Evolutionary conservation across 1,140 invertebrate species (phyloP).

Genomic region (Drosophila repleta): DNA sequence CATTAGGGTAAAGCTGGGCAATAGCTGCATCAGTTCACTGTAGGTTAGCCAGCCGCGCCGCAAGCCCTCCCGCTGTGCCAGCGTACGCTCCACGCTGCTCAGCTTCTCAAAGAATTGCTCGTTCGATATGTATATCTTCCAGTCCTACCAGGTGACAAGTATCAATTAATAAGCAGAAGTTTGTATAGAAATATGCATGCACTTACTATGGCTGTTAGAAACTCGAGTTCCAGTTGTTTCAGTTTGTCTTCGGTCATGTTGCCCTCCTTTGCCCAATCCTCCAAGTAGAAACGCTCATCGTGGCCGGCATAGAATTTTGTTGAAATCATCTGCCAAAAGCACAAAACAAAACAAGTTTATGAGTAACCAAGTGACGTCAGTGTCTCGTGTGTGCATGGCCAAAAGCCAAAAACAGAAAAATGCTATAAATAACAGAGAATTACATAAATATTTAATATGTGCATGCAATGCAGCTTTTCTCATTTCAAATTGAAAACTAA

Average conservation of each 20-base stretch:
- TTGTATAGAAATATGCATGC: slow-evolving; percentile 1
- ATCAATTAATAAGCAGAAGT: slow-evolving; percentile 4
- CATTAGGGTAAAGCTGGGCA: slow-evolving; percentile 85
- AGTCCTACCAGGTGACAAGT: slow-evolving; percentile 87
- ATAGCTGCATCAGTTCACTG: slow-evolving; percentile 89
- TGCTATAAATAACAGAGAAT: slow-evolving; percentile 8
- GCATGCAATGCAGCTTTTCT: not conserved
- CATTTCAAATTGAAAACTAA: no score
- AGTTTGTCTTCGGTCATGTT: slow-evolving; percentile 90
- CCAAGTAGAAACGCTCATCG: slow-evolving; percentile 93
- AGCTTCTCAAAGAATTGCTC: slow-evolving; percentile 89
- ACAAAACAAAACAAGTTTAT: slow-evolving; percentile 15
- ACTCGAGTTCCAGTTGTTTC: slow-evolving; percentile 93
- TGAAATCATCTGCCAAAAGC: slow-evolving; percentile 92
- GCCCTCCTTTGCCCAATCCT: slow-evolving; percentile 94
- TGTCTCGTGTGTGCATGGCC: not conserved
- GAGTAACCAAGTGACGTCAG: slow-evolving; percentile 40
- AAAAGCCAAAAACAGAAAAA: not conserved
- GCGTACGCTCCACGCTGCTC: slow-evolving; percentile 87
- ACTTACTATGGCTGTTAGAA: slow-evolving; percentile 95
- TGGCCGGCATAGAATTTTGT: slow-evolving; percentile 97
- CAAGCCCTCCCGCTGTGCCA: slow-evolving; percentile 89
- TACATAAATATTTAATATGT: not conserved
- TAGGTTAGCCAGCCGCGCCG: slow-evolving; percentile 94
- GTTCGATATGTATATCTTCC: slow-evolving; percentile 91